A percentile compares a stretch with the other conserved stretches of the same genome.
These are phyloP conservation scores for Cephalopholis sonnerati DNA, from an alignment of 2,113 vertebrate genomes.

Conservation along the genomic window DNA sequence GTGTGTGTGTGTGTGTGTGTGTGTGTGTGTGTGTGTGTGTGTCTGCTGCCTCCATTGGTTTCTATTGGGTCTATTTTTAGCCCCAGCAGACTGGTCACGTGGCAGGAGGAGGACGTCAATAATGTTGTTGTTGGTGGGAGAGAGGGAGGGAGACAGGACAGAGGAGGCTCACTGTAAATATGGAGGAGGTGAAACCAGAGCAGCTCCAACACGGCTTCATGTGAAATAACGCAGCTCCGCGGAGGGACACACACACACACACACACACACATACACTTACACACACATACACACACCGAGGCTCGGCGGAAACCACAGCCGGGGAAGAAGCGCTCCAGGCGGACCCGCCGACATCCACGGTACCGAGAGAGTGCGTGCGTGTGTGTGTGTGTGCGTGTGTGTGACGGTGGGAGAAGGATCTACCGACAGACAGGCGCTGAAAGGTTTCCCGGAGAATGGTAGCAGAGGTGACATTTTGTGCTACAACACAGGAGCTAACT, in stretches of 20 bases:
- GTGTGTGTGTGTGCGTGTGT: not conserved
- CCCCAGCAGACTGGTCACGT: conserved; percentile 80
- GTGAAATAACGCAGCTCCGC: conserved; percentile 3
- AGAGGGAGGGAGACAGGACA: conserved; percentile 3
- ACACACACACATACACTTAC: too few species aligned
- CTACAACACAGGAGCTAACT: conserved; percentile 25
- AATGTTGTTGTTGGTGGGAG: conserved; percentile 79
- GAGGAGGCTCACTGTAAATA: conserved; percentile 68
- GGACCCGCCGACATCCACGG: conserved; percentile 75
- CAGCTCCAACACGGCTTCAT: conserved; percentile 43
- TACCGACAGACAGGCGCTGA: not conserved
- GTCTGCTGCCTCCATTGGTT: conserved; percentile 60
- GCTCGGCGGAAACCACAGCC: conserved; percentile 44
- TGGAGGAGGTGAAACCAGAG: conserved; percentile 67
- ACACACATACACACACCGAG: conserved; percentile 15
- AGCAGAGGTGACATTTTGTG: not conserved
- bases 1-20: conserved; percentile 12
- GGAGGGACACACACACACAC: not conserved
- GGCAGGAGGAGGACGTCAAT: conserved; percentile 78
- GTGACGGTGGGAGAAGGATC: not conserved
- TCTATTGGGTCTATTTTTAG: conserved; percentile 78
- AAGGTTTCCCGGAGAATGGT: not conserved
- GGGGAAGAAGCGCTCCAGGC: conserved; percentile 68
- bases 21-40: not conserved
- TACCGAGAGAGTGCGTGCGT: conserved; percentile 26